Percentiles rank a stretch among this genome's conserved stretches.
Evolutionary conservation across 2,888 invertebrate species (phyloP).

Genomic region (Mactromeris polynyma): DNA sequence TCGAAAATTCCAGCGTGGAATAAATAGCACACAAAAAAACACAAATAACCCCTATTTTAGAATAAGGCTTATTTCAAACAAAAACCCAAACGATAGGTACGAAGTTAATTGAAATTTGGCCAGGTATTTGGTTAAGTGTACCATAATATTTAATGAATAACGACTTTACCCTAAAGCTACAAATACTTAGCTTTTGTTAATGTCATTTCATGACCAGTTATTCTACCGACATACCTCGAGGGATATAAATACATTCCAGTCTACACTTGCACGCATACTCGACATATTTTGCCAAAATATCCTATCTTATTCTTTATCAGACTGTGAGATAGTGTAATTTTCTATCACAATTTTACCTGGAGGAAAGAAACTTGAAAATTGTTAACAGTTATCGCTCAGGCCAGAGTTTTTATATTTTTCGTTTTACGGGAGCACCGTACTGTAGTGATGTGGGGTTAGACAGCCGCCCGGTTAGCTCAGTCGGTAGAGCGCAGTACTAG

Average conservation of each 20-base stretch:
- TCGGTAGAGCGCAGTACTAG: too few species aligned
- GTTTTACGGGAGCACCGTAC: too few species aligned
- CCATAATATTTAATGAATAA: slow-evolving; percentile 33
- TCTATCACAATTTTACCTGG: not conserved
- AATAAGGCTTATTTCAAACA: not conserved
- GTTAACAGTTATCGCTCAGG: not conserved
- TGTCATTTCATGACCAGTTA: slow-evolving; percentile 31
- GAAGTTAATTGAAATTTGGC: slow-evolving; percentile 33
- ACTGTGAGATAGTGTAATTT: not conserved
- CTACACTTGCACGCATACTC: slow-evolving; percentile 31
- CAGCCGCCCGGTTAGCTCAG: too few species aligned
- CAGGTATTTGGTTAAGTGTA: slow-evolving; percentile 11
- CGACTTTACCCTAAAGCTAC: slow-evolving; percentile 42
- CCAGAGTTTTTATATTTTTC: too few species aligned
- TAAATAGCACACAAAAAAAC: not conserved
- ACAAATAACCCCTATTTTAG: not conserved
- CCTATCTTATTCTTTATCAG: slow-evolving; percentile 19
- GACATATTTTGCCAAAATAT: slow-evolving; percentile 23
- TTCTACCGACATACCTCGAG: slow-evolving; percentile 26
- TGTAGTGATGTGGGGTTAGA: too few species aligned
- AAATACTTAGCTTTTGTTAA: slow-evolving; percentile 43
- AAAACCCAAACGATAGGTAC: slow-evolving; percentile 16
- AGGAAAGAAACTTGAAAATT: not conserved
- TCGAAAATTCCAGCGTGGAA: slow-evolving; percentile 20
- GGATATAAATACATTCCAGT: slow-evolving; percentile 39